Conservation (phyloP, 2,888 invertebrate genomes). For the Drosophila helvetica region DNA sequence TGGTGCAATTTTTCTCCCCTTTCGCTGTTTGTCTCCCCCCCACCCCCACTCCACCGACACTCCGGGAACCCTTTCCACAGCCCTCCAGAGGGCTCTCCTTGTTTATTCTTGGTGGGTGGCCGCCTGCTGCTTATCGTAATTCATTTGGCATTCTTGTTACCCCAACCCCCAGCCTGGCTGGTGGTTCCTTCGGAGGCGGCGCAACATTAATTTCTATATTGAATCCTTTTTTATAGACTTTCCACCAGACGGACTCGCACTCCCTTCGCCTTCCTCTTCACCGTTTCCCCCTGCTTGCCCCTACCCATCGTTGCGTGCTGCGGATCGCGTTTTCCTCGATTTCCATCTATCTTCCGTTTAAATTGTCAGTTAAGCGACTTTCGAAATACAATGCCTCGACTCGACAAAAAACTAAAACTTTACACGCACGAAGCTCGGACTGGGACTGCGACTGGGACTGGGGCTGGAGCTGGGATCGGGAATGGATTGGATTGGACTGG, state of each 20-base stretch:
- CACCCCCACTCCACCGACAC: constrained; percentile 3
- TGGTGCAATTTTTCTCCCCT: constrained; percentile 75
- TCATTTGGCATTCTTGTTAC: constrained; percentile 63
- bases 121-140: constrained; percentile 74
- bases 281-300: not conserved
- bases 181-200: constrained; percentile 39
- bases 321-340: constrained; percentile 46
- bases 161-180: constrained; percentile 3
- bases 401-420: constrained; percentile 41
- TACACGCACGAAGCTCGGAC: constrained; percentile 29
- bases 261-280: constrained; percentile 33
- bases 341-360: constrained; percentile 38
- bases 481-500: constrained; percentile 13
- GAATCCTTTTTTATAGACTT: constrained; percentile 61
- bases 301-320: constrained; percentile 51
- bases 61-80: constrained; percentile 6
- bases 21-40: constrained; percentile 39
- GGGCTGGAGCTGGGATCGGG: not conserved
- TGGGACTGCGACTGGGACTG: not conserved
- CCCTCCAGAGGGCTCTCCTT: constrained; percentile 37
- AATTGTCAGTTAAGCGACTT: constrained; percentile 66
- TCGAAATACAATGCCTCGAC: constrained; percentile 53
- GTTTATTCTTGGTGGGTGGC: constrained; percentile 55
- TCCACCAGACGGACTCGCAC: constrained; percentile 1
- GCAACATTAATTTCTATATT: constrained; percentile 70